phyloP scores from a whole-genome alignment of 2,888 invertebrate genomes.

The Enchytraeus crypticus region DNA sequence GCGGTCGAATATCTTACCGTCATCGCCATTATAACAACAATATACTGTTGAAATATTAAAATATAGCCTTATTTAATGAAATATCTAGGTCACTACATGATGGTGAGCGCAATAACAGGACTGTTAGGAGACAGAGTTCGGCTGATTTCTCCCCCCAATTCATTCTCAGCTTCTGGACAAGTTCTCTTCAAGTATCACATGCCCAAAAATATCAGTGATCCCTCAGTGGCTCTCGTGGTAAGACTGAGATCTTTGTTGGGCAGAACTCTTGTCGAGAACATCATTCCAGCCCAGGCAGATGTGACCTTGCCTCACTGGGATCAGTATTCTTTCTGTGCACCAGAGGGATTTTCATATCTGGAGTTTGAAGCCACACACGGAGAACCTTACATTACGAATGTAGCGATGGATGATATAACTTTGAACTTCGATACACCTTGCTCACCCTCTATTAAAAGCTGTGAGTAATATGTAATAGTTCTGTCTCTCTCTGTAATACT shows the following conservation, averaged over 20 bases:
- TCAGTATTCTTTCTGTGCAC: background rate
- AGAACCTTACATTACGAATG: background rate
- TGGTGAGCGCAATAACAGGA: background rate
- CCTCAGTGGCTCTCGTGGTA: background rate
- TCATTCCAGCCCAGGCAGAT: too few species aligned
- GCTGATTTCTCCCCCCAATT: background rate
- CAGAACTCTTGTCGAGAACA: too few species aligned
- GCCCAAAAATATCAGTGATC: background rate
- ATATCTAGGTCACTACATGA: background rate
- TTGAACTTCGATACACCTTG: too few species aligned
- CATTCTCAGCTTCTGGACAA: background rate
- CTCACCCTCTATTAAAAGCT: too few species aligned
- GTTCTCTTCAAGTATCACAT: background rate
- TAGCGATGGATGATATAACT: background rate
- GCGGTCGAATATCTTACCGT: too few species aligned
- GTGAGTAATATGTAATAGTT: too few species aligned
- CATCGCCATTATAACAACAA: too few species aligned
- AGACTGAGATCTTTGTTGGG: too few species aligned
- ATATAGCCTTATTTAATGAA: too few species aligned
- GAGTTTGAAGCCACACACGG: background rate
- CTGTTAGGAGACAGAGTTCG: background rate
- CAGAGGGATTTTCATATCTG: background rate
- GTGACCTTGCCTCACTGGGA: too few species aligned
- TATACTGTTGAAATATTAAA: too few species aligned
- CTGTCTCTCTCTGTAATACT: too few species aligned